Base-by-base conservation (phyloP, 2,113 vertebrate species). In the Leptobrachium ailaonicum region DNA sequence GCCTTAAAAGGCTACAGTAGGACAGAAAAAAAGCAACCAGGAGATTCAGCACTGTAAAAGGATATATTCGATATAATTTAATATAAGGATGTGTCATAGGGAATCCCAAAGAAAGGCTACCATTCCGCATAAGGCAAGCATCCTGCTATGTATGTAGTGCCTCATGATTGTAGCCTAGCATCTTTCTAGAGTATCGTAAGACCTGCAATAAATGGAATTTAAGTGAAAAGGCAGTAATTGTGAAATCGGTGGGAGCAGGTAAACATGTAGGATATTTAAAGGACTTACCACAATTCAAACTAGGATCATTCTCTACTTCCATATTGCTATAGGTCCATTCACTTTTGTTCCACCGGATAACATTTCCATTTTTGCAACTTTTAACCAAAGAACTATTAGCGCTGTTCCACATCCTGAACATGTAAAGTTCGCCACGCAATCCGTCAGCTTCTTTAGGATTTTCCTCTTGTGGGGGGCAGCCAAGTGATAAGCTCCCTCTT, bases 391-490 rank as follows among this genome's bases (percentile, higher is more conserved):
- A 75, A 43, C 80, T 73, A 41, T 85, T 78, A 82, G 83, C 84
- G 79, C 76, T 86, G 78, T 85, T 84, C 88, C 90, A 91, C 88
- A 91, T 90, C 83, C 88, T 86, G 80, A 91, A 89, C 85, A 91
- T 84, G 83, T 91, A 91, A 47, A 90, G 77, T 70, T 90, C 89
- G 3, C 88, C 90, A 41, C 75, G 64, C 86, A 91, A 85, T 41
- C 88, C 89, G 45, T 14, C 41, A 79, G 84, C 54, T 9, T 79
- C 20, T 3, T 85, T 80, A 0, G 0, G 1, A 62, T 58, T 62
- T 62, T 14, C 1, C 60, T 73, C 74, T 71, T 2, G 67, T 47
- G 85, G 83, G 60, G 88, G 83, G 50, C 88, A 91, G 13, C 90
- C 90, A 82, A 91, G 90, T 58, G 87, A 80, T 73, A 91, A 84